These are phyloP conservation scores for Erebia aethiops DNA, from an alignment of 2,888 invertebrate genomes.

Conservation along the genomic window DNA sequence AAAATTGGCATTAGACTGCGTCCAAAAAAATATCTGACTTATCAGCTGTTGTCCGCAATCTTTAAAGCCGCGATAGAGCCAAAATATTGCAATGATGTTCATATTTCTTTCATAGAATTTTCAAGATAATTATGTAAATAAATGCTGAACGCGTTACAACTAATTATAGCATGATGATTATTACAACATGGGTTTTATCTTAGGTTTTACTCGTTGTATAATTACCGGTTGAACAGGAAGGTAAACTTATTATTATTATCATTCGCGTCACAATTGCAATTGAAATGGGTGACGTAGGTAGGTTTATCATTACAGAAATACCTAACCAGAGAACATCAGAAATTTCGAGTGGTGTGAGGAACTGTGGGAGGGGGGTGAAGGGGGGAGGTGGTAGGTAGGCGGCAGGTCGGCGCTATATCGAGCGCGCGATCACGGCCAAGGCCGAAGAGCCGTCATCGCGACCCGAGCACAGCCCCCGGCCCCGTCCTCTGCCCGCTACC, in stretches of 20 bases:
- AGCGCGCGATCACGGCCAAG: conserved; percentile 82
- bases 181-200: conserved; percentile 16
- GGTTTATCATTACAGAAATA: conserved; percentile 51
- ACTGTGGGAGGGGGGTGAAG: conserved; percentile 42
- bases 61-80: too few relatives aligned
- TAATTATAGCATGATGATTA: background rate
- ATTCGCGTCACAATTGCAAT: conserved; percentile 34
- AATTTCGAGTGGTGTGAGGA: conserved; percentile 54
- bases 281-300: conserved; percentile 45
- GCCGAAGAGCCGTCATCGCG: conserved; percentile 65
- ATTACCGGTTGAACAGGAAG: conserved; percentile 1
- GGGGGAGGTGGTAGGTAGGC: conserved; percentile 46
- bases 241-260: conserved; percentile 8
- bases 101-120: background rate
- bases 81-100: background rate
- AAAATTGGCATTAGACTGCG: too few relatives aligned
- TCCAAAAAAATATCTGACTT: too few relatives aligned
- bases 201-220: conserved; percentile 16
- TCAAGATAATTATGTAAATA: conserved; percentile 2
- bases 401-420: conserved; percentile 72
- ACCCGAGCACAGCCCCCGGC: conserved; percentile 49
- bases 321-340: conserved; percentile 53
- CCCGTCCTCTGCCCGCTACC: conserved; percentile 27
- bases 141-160: background rate
- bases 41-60: background rate